Evolutionary conservation across 2,113 vertebrate genomes (phyloP).

Genomic region (Charina bottae): DNA sequence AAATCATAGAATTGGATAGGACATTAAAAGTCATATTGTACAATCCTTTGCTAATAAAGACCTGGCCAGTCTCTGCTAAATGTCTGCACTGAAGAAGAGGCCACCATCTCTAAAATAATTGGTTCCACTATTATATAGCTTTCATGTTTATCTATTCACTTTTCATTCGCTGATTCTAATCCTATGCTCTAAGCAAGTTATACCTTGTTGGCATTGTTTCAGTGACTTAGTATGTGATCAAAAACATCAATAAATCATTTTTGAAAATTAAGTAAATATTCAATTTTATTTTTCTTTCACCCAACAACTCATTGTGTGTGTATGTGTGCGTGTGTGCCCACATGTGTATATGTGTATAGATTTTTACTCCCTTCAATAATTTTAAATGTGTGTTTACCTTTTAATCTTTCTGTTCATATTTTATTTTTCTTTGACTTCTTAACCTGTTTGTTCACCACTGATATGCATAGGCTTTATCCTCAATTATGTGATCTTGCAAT

Average conservation of each 20-base stretch:
- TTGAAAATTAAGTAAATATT: not conserved
- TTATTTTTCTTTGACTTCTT: not conserved
- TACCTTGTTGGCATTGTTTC: not conserved
- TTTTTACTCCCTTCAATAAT: not conserved
- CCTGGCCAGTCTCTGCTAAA: not conserved
- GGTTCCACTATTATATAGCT: too few relatives aligned
- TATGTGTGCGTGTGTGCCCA: not conserved
- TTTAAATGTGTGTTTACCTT: not conserved
- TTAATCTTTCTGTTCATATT: not conserved
- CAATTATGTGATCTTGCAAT: not conserved
- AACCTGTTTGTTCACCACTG: not conserved
- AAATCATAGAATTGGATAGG: not conserved
- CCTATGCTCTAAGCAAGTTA: not conserved
- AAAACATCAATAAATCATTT: not conserved
- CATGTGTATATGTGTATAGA: not conserved
- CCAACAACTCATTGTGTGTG: not conserved
- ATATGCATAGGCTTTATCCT: not conserved
- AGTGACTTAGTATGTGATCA: conserved; percentile 9
- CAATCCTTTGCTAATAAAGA: not conserved
- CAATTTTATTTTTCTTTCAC: not conserved
- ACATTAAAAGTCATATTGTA: not conserved
- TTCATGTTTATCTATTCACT: too few relatives aligned
- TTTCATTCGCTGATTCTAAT: not conserved
- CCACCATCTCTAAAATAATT: not conserved
- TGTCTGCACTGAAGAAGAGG: not conserved